Evolutionary conservation across 2,797 vertebrate species (phyloP), one percentile per base, ranked within the genome.

Genomic region (Smutsia gigantea): DNA sequence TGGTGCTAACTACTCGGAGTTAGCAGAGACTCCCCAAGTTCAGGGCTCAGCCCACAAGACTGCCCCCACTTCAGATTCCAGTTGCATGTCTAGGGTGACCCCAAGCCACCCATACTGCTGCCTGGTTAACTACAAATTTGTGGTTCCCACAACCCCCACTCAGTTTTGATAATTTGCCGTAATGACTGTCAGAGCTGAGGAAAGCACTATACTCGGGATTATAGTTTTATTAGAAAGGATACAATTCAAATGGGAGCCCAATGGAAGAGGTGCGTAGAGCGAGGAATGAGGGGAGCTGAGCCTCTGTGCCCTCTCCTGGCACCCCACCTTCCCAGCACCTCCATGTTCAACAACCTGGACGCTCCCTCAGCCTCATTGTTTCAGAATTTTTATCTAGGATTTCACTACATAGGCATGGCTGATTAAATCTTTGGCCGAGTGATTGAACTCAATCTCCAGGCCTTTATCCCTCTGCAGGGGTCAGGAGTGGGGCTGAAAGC

Each of bases 291-390:
- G 23, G 3, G 59, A 5, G 11, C 27, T 39, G 66, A 34, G 39
- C 25, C 0, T 17, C 64, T 0, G 1, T 1, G 31, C 25, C 37
- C 15, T 23, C 57, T 51, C n/a, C 5, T 3, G 5, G 0, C 1
- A 25, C 7, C 51, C 59, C 27, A 0, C 25, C 29, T 42, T 57
- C 37, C 23, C 7, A 51, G 39, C 37, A 1, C 5, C 0, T 2
- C n/a, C 27, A 59, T 29, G 34, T 15, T 71, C 57, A 66, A 21
- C 42, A 23, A 6, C 46, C n/a, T 23, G 37, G 15, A 55, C 18
- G 8, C 37, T 25, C 27, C n/a, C 31, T 86, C 39, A 55, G 29
- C 23, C 17, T 71, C n/a, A 7, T 17, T 7, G 27, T 39, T 53
- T 49, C 23, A 11, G 37, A 71, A 63, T 93, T 92, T 77, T 66